These are phyloP conservation scores for Tadarida brasiliensis DNA, from an alignment of 2,797 vertebrate genomes.

Conservation along the genomic window DNA sequence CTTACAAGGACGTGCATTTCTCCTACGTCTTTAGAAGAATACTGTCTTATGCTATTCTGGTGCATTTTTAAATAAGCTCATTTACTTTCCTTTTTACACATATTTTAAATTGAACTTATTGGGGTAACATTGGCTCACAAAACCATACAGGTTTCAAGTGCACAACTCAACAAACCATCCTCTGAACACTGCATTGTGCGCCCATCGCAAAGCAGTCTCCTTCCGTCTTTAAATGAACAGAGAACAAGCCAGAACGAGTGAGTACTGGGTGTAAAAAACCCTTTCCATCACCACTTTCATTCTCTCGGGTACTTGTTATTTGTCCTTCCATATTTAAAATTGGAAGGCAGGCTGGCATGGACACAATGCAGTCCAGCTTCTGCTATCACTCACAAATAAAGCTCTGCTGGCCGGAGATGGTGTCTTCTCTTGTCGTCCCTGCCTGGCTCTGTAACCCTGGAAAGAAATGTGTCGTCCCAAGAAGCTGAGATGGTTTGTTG, in stretches of 20 bases:
- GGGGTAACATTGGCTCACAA: not conserved
- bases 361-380: not conserved
- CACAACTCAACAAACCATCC: not conserved
- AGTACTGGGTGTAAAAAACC: not conserved
- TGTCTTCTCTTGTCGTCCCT: not conserved
- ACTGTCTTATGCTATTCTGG: not conserved
- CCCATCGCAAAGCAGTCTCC: not conserved
- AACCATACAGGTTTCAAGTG: not conserved
- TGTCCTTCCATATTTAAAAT: not conserved
- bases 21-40: not conserved
- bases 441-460: not conserved
- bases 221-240: not conserved
- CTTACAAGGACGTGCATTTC: slow-evolving; percentile 14
- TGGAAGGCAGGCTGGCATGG: not conserved
- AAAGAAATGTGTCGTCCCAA: not conserved
- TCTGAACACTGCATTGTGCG: not conserved
- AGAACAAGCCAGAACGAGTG: not conserved
- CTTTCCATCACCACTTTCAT: not conserved
- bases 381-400: not conserved
- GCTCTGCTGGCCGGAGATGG: not conserved
- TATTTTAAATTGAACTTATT: not conserved
- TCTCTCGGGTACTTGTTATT: not conserved
- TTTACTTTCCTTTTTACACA: not conserved
- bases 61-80: not conserved
- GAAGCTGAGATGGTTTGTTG: not conserved